Evolutionary conservation across 1,140 invertebrate genomes (phyloP).

Genomic region (Portunus trituberculatus): DNA sequence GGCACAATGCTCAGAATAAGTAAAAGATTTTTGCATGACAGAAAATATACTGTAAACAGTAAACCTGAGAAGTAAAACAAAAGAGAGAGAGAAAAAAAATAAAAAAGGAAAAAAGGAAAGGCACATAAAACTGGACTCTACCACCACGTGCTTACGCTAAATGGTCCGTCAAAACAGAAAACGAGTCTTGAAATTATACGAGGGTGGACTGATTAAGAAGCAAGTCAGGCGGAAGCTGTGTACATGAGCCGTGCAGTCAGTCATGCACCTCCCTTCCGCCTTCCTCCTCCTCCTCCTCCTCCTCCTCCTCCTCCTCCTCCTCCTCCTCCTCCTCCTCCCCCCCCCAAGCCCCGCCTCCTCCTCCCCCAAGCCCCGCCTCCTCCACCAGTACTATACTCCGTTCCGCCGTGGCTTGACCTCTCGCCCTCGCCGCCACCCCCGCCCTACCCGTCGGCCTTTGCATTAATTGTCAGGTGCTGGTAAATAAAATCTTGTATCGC

Average conservation of each 20-base stretch:
- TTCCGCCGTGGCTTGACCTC: no score
- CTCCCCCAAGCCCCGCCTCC: background rate
- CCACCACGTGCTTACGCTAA: background rate
- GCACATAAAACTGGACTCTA: background rate
- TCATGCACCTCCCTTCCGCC: background rate
- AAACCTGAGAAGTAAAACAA: background rate
- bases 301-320: background rate
- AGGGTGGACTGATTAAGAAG: background rate
- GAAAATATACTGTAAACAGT: no score
- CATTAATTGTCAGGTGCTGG: constrained; percentile 17
- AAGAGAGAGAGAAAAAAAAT: no score
- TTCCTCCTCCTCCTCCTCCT: background rate
- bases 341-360: background rate
- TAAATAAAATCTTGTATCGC: constrained; percentile 5
- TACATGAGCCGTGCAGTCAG: background rate
- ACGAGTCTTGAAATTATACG: background rate
- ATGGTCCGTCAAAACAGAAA: background rate
- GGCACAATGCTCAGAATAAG: background rate
- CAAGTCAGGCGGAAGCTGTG: background rate
- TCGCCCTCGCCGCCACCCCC: background rate
- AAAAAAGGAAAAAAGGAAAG: background rate
- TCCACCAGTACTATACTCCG: no score
- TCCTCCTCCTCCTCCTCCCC: background rate
- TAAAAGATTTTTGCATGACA: background rate
- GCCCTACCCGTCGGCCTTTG: background rate